Evolutionary conservation across 2,888 invertebrate genomes (phyloP).

Genomic region (Coleophora flavipennella): DNA sequence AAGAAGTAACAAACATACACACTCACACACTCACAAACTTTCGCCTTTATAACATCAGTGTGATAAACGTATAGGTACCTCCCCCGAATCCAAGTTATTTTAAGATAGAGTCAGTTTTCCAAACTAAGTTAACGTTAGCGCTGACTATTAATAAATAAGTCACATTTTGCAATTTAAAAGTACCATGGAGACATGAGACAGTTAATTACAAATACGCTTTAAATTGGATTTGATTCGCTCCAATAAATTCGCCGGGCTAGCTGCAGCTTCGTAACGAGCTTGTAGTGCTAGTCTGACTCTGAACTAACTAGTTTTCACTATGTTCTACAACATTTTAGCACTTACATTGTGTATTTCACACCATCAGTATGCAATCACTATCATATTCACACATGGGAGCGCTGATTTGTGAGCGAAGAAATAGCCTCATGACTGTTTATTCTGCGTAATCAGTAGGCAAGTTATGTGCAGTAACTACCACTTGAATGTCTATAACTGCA

Average conservation of each 20-base stretch:
- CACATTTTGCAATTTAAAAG: too few relatives aligned
- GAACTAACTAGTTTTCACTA: constrained; percentile 24
- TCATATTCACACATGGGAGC: constrained; percentile 19
- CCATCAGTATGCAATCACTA: constrained; percentile 19
- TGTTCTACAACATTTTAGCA: constrained; percentile 21
- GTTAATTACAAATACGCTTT: constrained; percentile 48
- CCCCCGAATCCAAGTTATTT: too few relatives aligned
- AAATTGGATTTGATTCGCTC: constrained; percentile 51
- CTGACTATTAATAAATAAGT: too few relatives aligned
- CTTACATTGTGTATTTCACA: constrained; percentile 4
- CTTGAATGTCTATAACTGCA: constrained; percentile 17
- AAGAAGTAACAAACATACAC: too few relatives aligned
- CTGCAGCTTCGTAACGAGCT: constrained; percentile 13
- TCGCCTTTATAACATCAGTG: too few relatives aligned
- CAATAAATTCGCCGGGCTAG: constrained; percentile 34
- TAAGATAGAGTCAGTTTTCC: too few relatives aligned
- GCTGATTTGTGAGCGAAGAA: constrained; percentile 12
- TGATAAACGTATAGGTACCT: too few relatives aligned
- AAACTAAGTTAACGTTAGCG: too few relatives aligned
- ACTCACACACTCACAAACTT: too few relatives aligned
- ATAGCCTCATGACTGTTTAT: constrained; percentile 32
- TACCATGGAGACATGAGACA: constrained; percentile 19
- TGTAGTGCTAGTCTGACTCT: background rate
- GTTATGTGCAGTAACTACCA: constrained; percentile 26
- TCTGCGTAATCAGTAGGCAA: constrained; percentile 23